Evolutionary conservation across 2,888 invertebrate genomes (phyloP), one percentile per base, ranked within the genome.

Genomic region (Chelonus formosanus): DNA sequence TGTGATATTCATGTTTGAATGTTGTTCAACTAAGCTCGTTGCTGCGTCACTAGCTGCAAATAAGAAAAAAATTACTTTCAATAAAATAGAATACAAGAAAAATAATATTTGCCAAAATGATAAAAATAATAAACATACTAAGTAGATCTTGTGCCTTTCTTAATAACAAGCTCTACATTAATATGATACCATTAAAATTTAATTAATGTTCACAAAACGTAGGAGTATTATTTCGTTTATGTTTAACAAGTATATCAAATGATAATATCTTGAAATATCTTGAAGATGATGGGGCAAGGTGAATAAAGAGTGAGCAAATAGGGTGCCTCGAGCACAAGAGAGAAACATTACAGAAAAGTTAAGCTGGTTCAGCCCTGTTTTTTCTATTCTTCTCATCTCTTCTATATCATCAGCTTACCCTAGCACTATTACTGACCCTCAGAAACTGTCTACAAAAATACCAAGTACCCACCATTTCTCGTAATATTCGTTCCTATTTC

Each of bases 11-110:
- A 76, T 65, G 20, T 80, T 76, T 8, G 72, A 71, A 56, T 69
- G 69, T 65, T 82, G 80, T 57, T 77, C 78, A 8, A 82, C 71
- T 31, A 82, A 72, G 64, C 79, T 81, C 34, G 70, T 67, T 3
- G 72, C 73, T 10, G 73, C 71, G 50, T 80, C 80, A 70, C 77
- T 78, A 5, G 69, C 83, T 83, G 73, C 40, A 75, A 75, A 52
- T 60, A 56, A 48, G 47, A 35, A 63, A 3, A 36, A 44, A 61
- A 57, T 50, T 7, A 40, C 40, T 53, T 34, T 20, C n/a, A 31
- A 55, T n/a, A 35, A 63, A 10, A 8, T 8, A 7, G 44, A 20
- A n/a, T 31, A 8, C n/a, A 35, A 31, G 8, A 20, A 4, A 50
- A 34, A n/a, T 20, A 20, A 20, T 20, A 20, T 20, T 20, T 20